Evolutionary conservation across 2,113 vertebrate genomes (phyloP), one percentile per base, ranked within the genome.

Genomic region (Alaudala cheleensis): DNA sequence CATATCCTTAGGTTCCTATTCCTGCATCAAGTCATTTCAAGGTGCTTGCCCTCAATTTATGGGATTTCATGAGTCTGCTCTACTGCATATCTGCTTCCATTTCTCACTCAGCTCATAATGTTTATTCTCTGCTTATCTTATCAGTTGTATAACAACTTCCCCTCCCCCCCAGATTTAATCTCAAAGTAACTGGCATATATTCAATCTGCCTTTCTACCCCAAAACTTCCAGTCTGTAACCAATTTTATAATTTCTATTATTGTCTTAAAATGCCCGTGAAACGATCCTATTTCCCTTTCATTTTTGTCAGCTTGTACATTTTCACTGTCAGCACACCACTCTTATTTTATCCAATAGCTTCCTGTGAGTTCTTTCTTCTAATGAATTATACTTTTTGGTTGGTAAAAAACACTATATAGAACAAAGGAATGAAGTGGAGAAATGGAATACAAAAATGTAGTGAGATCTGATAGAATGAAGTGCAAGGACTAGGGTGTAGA

Each of bases 51-150:
- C 65, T 84, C 61, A n/a, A 57, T 91, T 81, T 78, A 14, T 84
- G 64, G 57, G 39, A 40, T 64, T 31, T 47, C 24, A 20, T 65
- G 15, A 79, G 40, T 72, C 72, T 79, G 31, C 73, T 90, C 47
- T 87, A 28, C 18, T 77, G 31, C 54, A 2, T 62, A 51, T 58
- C 51, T 80, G 50, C 56, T 86, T 39, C 39, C 14, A 33, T 65
- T 85, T 23, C 25, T 82, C 57, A 81, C 19, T 77, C 71, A 73
- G 45, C 29, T 88, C 58, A 80, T 86, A 6, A 28, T 62, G 67
- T 65, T 88, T 79, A 82, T 87, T 93, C 29, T 88, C 45, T 91
- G 50, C 45, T 81, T 90, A 66, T 86, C 67, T 92, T 33, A 70
- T 81, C 71, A 58, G 58, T 70, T 62, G 58, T 56, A 58, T 83